These are phyloP conservation scores for Rhodeus uyekii DNA, from an alignment of 2,797 vertebrate genomes.

Conservation along the genomic window DNA sequence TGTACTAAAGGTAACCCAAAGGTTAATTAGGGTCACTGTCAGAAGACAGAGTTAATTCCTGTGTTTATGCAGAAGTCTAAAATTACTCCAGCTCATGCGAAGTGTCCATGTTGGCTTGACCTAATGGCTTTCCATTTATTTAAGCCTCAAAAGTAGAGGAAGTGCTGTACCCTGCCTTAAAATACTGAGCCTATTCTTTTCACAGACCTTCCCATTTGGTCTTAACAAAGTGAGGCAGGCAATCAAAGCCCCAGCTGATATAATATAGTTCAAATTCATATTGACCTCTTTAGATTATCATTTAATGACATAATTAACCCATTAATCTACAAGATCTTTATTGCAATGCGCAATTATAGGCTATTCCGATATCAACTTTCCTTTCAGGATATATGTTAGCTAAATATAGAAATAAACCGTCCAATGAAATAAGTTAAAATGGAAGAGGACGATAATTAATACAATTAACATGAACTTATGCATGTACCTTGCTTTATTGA, in stretches of 20 bases:
- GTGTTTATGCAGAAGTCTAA: slow-evolving; percentile 33
- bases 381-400: neutral
- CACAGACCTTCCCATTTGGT: slow-evolving; percentile 17
- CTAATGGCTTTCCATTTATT: slow-evolving; percentile 25
- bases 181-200: slow-evolving; percentile 32
- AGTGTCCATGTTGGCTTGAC: slow-evolving; percentile 17
- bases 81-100: slow-evolving; percentile 20
- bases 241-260: neutral
- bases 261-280: slow-evolving; percentile 14
- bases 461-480: neutral
- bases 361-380: slow-evolving; percentile 3
- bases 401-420: slow-evolving; percentile 12
- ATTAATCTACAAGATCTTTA: slow-evolving; percentile 26
- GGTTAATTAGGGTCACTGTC: slow-evolving; percentile 41
- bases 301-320: slow-evolving; percentile 43
- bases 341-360: slow-evolving; percentile 11
- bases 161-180: slow-evolving; percentile 26
- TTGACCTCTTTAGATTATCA: slow-evolving; percentile 24
- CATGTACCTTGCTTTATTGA: neutral
- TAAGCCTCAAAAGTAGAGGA: slow-evolving; percentile 18
- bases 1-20: neutral
- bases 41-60: slow-evolving; percentile 2
- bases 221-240: neutral
- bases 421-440: neutral
- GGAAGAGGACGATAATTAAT: neutral